Evolutionary conservation across 2,113 vertebrate species (phyloP).

Genomic region (Callocephalon fimbriatum): DNA sequence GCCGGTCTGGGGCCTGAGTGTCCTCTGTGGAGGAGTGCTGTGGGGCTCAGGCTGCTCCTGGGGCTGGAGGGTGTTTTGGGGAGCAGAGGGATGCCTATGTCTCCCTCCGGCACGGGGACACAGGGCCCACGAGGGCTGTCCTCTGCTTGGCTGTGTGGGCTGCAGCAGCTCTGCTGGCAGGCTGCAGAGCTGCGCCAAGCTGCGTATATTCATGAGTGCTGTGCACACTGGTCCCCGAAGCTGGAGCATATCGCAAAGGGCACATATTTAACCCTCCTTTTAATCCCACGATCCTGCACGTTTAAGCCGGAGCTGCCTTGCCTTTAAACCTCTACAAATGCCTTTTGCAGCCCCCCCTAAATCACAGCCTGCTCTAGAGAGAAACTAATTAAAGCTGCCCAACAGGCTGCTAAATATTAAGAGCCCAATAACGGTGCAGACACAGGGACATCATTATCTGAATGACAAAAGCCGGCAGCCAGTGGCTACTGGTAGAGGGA

Average conservation of each 20-base stretch:
- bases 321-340: conserved; percentile 11
- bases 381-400: conserved; percentile 42
- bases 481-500: not conserved
- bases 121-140: rapidly evolving
- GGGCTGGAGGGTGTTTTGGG: rapidly evolving
- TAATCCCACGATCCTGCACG: conserved; percentile 31
- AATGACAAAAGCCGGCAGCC: conserved; percentile 19
- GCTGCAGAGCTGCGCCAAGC: conserved; percentile 14
- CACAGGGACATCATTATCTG: not conserved
- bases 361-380: not conserved
- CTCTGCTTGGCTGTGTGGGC: not conserved
- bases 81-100: not conserved
- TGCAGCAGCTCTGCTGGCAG: not conserved
- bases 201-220: conserved; percentile 15
- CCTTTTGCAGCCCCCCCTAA: not conserved
- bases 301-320: conserved; percentile 49
- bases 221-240: not conserved
- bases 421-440: not conserved
- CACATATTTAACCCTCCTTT: conserved; percentile 60
- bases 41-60: rapidly evolving
- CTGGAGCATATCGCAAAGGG: conserved; percentile 47
- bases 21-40: not conserved
- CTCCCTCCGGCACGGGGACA: rapidly evolving
- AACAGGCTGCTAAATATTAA: conserved; percentile 45
- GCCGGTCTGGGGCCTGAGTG: not conserved